Evolutionary conservation across 37 sponge, comb jelly and placozoan genomes (phyloP), one percentile per base, ranked within the genome.

Genomic region (Theonella swinhoei): DNA sequence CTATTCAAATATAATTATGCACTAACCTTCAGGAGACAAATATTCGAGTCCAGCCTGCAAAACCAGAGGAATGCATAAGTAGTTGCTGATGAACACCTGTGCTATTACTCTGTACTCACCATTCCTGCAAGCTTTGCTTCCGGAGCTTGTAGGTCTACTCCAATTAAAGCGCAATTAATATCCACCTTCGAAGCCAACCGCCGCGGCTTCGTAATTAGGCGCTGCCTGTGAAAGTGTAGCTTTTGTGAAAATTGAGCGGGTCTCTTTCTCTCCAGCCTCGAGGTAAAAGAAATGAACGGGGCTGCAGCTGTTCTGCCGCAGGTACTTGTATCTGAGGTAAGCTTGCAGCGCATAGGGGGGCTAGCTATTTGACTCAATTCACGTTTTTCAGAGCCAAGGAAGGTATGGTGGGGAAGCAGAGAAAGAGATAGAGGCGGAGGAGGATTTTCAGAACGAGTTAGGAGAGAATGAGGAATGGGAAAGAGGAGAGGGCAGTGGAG

Each of bases 1-100:
- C n/a, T n/a, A n/a, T n/a, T n/a, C n/a, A n/a, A 19, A 62, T 78
- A 31, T 62, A 19, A 60, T 28, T 26, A 39, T 20, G 19, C 11
- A 70, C 86, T 68, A 24, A 94, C 95, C 95, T 94, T 94, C 95
- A 39, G 91, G 95, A 39, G 95, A 94, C 3, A 94, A 65, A 38
- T 74, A 94, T 60, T 94, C 95, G 64, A 94, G 64, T 40, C 90
- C 94, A 68, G 94, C 94, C 94, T 93, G 60, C n/a, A 39, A 4
- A 33, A 72, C n/a, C n/a, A n/a, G n/a, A n/a, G n/a, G n/a, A n/a
- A n/a, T n/a, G n/a, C n/a, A n/a, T n/a, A n/a, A n/a, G n/a, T n/a
- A n/a, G n/a, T n/a, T n/a, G n/a, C n/a, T n/a, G n/a, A n/a, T n/a
- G n/a, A n/a, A n/a, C n/a, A n/a, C n/a, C n/a, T n/a, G n/a, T n/a